Evolutionary conservation across 1,140 invertebrate genomes (phyloP), one percentile per base, ranked within the genome.

Genomic region (Leucophenga varia): DNA sequence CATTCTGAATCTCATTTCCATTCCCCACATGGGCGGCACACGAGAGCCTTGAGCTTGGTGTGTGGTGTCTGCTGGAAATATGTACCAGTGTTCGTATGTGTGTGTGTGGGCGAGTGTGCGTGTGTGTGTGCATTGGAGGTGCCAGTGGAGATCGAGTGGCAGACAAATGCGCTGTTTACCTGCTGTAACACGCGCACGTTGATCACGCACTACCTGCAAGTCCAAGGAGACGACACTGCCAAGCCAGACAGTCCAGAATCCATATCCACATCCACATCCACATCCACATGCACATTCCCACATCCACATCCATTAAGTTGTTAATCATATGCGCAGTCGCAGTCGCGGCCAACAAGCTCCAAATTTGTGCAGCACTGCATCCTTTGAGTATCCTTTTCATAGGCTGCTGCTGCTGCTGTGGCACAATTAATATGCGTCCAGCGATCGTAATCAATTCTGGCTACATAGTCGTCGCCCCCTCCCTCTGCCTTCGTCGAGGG

Each of bases 351-450:
- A 57, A 35, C 41, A 34, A 34, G 22, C 22, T 25, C 22, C 22
- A 25, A 25, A 10, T 6, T 10, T 25, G 22, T 25, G 22, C 22
- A 6, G 22, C 10, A 5, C 5, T 25, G 46, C 41, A 60, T 49
- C 64, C 64, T 65, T 65, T 21, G 53, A 38, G 49, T 59, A 57
- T 67, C 63, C 63, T 67, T 67, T 65, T 39, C 61, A 49, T 37
- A 45, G 56, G 18, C 42, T 37, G 25, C 34, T 38, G 22, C 10
- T 6, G 47, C 36, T 6, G 47, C 36, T 53, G 44, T 65, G 63
- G 53, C 59, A 63, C 63, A 67, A 67, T 67, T 67, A 67, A 67
- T 67, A 67, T 67, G 63, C 63, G 64, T 67, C 63, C 63, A 67
- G 63, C 59, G 63, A 67, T 67, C 63, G 63, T 67, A 67, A 67